Percentiles rank a stretch among this genome's conserved stretches.
phyloP scores from a whole-genome alignment of 2,113 vertebrate genomes.

The Psittacus erithacus region DNA sequence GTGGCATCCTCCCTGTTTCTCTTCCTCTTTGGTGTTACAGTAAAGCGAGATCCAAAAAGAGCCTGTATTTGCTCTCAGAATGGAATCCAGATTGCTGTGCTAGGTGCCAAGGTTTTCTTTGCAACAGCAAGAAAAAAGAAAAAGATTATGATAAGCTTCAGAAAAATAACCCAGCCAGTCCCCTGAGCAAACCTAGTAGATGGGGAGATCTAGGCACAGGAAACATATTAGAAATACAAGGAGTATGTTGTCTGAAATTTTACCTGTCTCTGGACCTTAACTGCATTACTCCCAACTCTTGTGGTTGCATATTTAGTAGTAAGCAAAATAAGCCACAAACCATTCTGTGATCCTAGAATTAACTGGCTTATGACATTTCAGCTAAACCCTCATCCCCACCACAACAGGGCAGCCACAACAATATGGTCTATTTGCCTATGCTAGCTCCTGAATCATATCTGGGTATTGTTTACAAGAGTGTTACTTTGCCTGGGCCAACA shows the following conservation, averaged over 20 bases:
- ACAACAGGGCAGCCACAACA: neutral
- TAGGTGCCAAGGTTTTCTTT: constrained; percentile 49
- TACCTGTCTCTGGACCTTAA: constrained; percentile 60
- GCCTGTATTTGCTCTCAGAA: neutral
- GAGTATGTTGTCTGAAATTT: constrained; percentile 41
- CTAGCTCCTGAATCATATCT: neutral
- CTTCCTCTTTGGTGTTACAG: neutral
- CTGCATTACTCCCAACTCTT: constrained; percentile 44
- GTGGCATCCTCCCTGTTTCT: neutral
- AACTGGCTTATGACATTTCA: constrained; percentile 37
- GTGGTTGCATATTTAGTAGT: constrained; percentile 54
- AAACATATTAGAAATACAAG: constrained; percentile 53
- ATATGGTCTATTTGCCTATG: neutral
- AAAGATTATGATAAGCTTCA: constrained; percentile 44
- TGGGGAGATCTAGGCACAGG: constrained; percentile 45
- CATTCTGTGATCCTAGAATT: constrained; percentile 26
- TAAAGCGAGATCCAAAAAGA: neutral
- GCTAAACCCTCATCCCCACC: neutral
- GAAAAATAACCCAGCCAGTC: constrained; percentile 23
- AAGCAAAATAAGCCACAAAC: constrained; percentile 64
- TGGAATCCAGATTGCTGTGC: constrained; percentile 50
- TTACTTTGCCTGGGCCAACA: neutral
- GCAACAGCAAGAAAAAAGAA: constrained; percentile 25
- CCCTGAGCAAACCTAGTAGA: constrained; percentile 13
- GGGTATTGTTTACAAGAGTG: neutral